Evolutionary conservation across 2,888 invertebrate species (phyloP).

Genomic region (Leucoptera coffeella): DNA sequence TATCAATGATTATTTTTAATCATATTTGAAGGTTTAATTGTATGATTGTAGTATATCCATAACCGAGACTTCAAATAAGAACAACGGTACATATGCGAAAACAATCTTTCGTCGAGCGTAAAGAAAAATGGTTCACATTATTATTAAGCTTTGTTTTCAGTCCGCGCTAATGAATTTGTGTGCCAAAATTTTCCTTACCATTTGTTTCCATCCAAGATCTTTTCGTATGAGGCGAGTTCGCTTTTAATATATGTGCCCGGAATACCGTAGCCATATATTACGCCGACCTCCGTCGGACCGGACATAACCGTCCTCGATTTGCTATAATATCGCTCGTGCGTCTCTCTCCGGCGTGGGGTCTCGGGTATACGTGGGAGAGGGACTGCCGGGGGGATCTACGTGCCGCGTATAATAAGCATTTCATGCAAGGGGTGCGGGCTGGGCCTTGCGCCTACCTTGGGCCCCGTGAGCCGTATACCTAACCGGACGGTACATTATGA

Average conservation of each 20-base stretch:
- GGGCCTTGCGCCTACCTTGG: constrained; percentile 28
- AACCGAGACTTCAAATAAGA: too few species aligned
- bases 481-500: constrained; percentile 56
- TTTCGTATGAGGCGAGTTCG: constrained; percentile 51
- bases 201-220: constrained; percentile 54
- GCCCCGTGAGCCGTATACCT: constrained; percentile 52
- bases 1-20: too few species aligned
- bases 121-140: constrained; percentile 29
- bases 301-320: constrained; percentile 56
- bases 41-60: too few species aligned
- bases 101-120: too few species aligned
- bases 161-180: constrained; percentile 40
- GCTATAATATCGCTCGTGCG: constrained; percentile 48
- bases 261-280: constrained; percentile 56
- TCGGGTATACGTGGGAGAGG: constrained; percentile 19
- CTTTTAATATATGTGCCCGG: constrained; percentile 54
- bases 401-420: constrained; percentile 58
- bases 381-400: constrained; percentile 41
- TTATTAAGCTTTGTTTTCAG: constrained; percentile 25
- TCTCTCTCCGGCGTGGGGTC: constrained; percentile 28
- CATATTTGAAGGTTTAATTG: too few species aligned
- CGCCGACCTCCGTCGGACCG: constrained; percentile 52
- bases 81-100: too few species aligned
- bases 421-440: constrained; percentile 52
- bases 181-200: constrained; percentile 49